phyloP scores from a whole-genome alignment of 2,888 invertebrate species.

The Chorisops tibialis region DNA sequence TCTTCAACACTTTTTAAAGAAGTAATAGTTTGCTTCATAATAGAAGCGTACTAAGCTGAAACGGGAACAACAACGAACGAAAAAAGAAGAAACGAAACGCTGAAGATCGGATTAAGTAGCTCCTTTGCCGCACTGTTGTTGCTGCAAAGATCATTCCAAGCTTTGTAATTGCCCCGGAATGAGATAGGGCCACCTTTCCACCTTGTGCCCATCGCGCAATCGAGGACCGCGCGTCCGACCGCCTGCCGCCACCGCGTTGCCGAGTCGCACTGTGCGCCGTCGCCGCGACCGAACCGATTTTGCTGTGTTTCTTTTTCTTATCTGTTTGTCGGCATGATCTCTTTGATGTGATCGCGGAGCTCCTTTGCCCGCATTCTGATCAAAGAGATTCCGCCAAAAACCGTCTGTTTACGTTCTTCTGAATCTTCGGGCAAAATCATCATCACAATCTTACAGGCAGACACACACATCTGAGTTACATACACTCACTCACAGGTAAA shows the following conservation, averaged over 20 bases:
- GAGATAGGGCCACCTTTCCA: conserved; percentile 2
- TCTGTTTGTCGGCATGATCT: conserved; percentile 45
- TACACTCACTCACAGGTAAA: no score
- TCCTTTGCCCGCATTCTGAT: conserved; percentile 55
- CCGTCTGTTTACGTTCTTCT: conserved; percentile 40
- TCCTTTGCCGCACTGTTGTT: no score
- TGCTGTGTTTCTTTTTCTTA: conserved; percentile 34
- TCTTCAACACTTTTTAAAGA: no score
- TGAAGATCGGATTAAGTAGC: no score
- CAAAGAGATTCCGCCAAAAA: conserved; percentile 54
- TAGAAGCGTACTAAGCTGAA: no score
- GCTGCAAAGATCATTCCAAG: no score
- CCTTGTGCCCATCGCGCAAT: not conserved
- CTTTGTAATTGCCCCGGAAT: not conserved
- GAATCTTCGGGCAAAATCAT: conserved; percentile 38
- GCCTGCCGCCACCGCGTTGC: conserved; percentile 4
- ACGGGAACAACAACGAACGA: no score
- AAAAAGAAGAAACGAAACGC: no score
- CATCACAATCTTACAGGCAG: conserved; percentile 33
- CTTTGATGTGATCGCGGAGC: conserved; percentile 52
- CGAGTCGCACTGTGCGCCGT: conserved; percentile 3
- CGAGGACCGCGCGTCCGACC: not conserved
- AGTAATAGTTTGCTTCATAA: no score
- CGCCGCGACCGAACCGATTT: conserved; percentile 24
- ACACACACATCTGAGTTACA: not conserved